These are phyloP conservation scores for Xenopus petersii DNA, from an alignment of 2,797 vertebrate genomes.

Conservation along the genomic window DNA sequence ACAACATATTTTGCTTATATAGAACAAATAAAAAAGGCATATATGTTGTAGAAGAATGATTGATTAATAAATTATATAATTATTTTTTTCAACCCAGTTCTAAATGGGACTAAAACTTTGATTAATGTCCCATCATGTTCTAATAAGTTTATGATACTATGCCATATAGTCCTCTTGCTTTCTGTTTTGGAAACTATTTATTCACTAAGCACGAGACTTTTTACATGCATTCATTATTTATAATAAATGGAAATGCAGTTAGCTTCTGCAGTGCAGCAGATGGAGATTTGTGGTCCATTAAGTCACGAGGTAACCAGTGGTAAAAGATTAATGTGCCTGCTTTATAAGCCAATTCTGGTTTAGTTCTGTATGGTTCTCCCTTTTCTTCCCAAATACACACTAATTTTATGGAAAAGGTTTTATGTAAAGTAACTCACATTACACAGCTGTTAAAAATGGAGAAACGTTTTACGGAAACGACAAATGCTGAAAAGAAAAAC, in stretches of 20 bases:
- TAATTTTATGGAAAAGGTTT: slow-evolving; percentile 2
- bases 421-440: neutral
- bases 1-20: slow-evolving; percentile 15
- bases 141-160: slow-evolving; percentile 41
- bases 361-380: slow-evolving; percentile 20
- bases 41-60: slow-evolving; percentile 1
- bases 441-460: neutral
- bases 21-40: slow-evolving; percentile 7
- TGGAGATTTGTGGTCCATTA: slow-evolving; percentile 46
- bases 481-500: too few species aligned
- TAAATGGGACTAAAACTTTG: slow-evolving; percentile 32
- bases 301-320: slow-evolving; percentile 44
- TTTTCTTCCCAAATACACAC: slow-evolving; percentile 22
- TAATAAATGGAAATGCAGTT: slow-evolving; percentile 46
- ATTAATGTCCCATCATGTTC: slow-evolving; percentile 35
- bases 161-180: slow-evolving; percentile 29
- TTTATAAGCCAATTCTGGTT: slow-evolving; percentile 40
- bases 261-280: slow-evolving; percentile 44
- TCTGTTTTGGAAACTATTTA: slow-evolving; percentile 39
- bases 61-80: slow-evolving; percentile 22
- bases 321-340: slow-evolving; percentile 45
- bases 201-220: slow-evolving; percentile 36
- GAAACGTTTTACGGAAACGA: too few species aligned
- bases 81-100: slow-evolving; percentile 15
- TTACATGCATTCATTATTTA: slow-evolving; percentile 41